Evolutionary conservation across 2,888 invertebrate species (phyloP).

Genomic region (Orthosia gothica): DNA sequence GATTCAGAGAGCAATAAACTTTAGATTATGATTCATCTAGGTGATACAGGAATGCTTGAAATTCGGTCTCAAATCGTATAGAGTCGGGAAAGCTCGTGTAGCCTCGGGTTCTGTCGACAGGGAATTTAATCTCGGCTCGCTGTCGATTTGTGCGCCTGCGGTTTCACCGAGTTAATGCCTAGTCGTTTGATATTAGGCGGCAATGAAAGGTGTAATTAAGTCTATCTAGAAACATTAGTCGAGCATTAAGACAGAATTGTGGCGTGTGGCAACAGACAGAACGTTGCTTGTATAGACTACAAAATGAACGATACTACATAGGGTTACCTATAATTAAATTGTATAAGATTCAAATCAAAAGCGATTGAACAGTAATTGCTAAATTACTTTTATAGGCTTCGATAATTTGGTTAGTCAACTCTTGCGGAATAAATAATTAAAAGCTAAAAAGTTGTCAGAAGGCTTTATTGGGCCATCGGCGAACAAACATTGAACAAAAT

Average conservation of each 20-base stretch:
- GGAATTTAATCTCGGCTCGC: conserved; percentile 57
- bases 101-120: conserved; percentile 25
- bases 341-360: conserved; percentile 40
- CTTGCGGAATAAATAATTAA: conserved; percentile 59
- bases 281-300: conserved; percentile 2
- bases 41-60: conserved; percentile 57
- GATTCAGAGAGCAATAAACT: conserved; percentile 85
- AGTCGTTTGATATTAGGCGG: conserved; percentile 49
- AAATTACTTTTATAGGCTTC: conserved; percentile 40
- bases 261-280: conserved; percentile 51
- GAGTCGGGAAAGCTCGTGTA: conserved; percentile 26
- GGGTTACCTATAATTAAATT: conserved; percentile 36
- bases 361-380: conserved; percentile 32
- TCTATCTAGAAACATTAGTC: conserved; percentile 54
- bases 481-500: conserved; percentile 43
- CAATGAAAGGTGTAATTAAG: conserved; percentile 57
- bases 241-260: conserved; percentile 51
- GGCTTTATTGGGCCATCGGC: conserved; percentile 29
- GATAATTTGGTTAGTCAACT: conserved; percentile 41
- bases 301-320: conserved; percentile 35
- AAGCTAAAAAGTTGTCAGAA: conserved; percentile 47
- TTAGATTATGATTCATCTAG: conserved; percentile 78
- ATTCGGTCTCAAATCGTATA: conserved; percentile 42
- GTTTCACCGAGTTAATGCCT: conserved; percentile 44
- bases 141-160: conserved; percentile 55